phyloP scores from a whole-genome alignment of 2,888 invertebrate genomes.

The Fabriciana adippe region DNA sequence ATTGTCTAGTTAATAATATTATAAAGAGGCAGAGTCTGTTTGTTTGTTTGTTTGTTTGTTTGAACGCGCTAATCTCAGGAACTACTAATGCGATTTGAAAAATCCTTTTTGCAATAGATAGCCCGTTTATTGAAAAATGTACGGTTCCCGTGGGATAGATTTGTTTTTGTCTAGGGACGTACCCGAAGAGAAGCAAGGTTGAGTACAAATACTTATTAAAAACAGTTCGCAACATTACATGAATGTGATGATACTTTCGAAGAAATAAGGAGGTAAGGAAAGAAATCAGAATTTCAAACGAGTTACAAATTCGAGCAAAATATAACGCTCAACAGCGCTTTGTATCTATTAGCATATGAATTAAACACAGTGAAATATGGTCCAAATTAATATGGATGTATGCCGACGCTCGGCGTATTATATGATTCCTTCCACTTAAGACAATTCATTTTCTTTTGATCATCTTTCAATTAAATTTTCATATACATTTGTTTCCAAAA shows the following conservation, averaged over 20 bases:
- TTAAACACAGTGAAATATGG: slow-evolving; percentile 91
- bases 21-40: no score
- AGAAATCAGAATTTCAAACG: not conserved
- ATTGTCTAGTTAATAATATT: no score
- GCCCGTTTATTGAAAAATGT: no score
- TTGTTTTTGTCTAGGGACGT: no score
- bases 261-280: not conserved
- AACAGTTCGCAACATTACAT: not conserved
- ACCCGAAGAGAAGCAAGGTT: no score
- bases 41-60: no score
- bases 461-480: not conserved
- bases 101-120: no score
- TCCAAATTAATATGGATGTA: slow-evolving; percentile 88
- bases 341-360: slow-evolving; percentile 89
- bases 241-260: no score
- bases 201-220: no score
- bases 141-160: no score
- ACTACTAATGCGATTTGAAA: no score
- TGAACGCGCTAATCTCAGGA: no score
- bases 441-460: not conserved
- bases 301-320: slow-evolving; percentile 30
- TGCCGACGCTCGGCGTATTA: slow-evolving; percentile 62
- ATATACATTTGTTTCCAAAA: not conserved
- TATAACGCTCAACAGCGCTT: slow-evolving; percentile 74
- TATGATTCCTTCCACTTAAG: slow-evolving; percentile 46